phyloP scores from a whole-genome alignment of 1,140 invertebrate genomes.

The Drosophila malerkotliana region DNA sequence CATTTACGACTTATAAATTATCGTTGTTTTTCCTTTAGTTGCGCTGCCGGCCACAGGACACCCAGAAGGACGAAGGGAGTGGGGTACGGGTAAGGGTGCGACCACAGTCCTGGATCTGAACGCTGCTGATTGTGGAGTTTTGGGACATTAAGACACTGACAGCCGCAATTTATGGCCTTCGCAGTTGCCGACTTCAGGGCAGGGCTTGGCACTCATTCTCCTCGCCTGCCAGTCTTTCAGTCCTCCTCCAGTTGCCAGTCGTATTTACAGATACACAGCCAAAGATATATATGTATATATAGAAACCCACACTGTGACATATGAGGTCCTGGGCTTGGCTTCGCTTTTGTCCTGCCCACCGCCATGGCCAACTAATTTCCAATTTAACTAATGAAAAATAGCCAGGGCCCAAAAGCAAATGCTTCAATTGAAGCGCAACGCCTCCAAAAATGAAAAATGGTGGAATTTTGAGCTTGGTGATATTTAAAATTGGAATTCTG shows the following conservation, averaged over 20 bases:
- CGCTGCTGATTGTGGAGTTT: slow-evolving; percentile 76
- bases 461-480: slow-evolving; percentile 20
- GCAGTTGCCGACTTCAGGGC: slow-evolving; percentile 43
- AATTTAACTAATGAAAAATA: slow-evolving; percentile 56
- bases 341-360: slow-evolving; percentile 8
- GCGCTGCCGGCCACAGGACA: slow-evolving; percentile 64
- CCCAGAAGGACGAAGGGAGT: slow-evolving; percentile 52
- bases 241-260: slow-evolving; percentile 41
- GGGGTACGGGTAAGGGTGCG: slow-evolving; percentile 11
- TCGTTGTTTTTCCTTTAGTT: slow-evolving; percentile 73
- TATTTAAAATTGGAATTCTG: slow-evolving; percentile 53
- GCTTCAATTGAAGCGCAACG: slow-evolving; percentile 59
- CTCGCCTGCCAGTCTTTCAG: slow-evolving; percentile 58
- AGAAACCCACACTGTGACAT: slow-evolving; percentile 15
- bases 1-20: slow-evolving; percentile 83
- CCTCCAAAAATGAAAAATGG: slow-evolving; percentile 20
- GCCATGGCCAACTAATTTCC: slow-evolving; percentile 39
- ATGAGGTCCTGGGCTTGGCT: slow-evolving; percentile 28
- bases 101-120: slow-evolving; percentile 19
- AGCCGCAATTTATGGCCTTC: slow-evolving; percentile 77
- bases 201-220: slow-evolving; percentile 71
- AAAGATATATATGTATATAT: slow-evolving; percentile 27
- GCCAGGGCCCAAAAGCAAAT: slow-evolving; percentile 18
- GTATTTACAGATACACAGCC: slow-evolving; percentile 15
- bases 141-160: slow-evolving; percentile 82